Evolutionary conservation across 2,797 vertebrate genomes (phyloP), one percentile per base, ranked within the genome.

Genomic region (Loris lydekkerianus): DNA sequence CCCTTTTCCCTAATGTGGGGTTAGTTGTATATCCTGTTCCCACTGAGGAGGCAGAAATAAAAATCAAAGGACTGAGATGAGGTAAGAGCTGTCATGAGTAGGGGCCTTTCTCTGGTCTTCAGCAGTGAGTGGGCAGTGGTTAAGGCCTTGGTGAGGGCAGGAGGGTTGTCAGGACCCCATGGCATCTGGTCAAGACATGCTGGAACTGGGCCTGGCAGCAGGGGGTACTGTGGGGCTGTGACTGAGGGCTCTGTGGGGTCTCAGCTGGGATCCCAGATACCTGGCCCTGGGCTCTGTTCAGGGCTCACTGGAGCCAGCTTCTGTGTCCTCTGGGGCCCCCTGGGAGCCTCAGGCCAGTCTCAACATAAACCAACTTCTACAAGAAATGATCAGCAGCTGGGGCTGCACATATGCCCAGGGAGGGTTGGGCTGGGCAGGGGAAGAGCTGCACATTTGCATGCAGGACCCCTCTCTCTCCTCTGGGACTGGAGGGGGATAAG

Each of bases 371-470:
- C 21, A 15, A 5, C 13, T 21, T 10, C 15, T 34, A 13, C 10
- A 10, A 31, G 43, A n/a, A 46, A 1, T 77, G 11, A 40, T 0
- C 18, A 53, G 15, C 4, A 2, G 21, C 3, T 61, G 31, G 27
- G 5, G 0, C 5, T 3, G 4, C 29, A 7, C 7, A 29, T 17
- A 37, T 7, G 13, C 4, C 8, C 13, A 14, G 63, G 14, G 17
- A 11, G 29, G 8, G 1, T 25, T 14, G 40, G 2, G 5, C 49
- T 49, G 73, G 23, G 25, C 14, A 31, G 46, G 0, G 31, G 4
- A n/a, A 27, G 37, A 82, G 1, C 17, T 46, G 58, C 0, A 49
- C 0, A 86, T 97, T 96, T 97, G 93, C 92, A 89, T 96, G n/a
- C 29, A 27, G 20, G 8, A 11, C 0, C 20, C 7, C 3, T 34